Percentiles rank a stretch among this genome's conserved stretches.
These are phyloP conservation scores for Grallaria varia DNA, from an alignment of 2,113 vertebrate species.

Conservation along the genomic window DNA sequence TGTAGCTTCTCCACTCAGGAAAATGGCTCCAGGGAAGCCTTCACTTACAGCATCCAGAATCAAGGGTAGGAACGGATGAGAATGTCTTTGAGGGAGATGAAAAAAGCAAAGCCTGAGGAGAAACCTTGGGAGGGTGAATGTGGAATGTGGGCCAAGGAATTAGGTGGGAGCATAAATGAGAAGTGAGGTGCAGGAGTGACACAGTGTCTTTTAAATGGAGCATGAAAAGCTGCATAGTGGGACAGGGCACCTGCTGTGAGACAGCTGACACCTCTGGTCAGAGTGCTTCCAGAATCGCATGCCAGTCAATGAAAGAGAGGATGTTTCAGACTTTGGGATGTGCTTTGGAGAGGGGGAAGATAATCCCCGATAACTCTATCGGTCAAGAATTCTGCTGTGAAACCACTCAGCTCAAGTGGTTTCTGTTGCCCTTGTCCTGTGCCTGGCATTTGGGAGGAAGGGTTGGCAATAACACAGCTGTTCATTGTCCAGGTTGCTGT, in stretches of 20 bases:
- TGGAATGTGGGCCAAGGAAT: neutral
- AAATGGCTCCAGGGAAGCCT: constrained; percentile 11
- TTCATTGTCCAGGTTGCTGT: neutral
- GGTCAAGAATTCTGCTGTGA: neutral
- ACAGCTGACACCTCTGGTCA: neutral
- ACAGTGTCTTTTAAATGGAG: neutral
- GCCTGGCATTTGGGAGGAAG: neutral
- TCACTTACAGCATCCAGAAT: constrained; percentile 61
- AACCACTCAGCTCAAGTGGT: neutral
- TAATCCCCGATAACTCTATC: neutral
- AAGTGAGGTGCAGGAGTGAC: neutral
- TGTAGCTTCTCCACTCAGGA: constrained; percentile 56
- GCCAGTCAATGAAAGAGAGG: neutral
- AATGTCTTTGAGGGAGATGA: neutral
- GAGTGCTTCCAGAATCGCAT: neutral
- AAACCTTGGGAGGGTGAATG: neutral
- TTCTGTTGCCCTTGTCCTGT: neutral
- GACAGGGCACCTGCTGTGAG: neutral
- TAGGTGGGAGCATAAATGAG: neutral
- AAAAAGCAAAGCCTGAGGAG: neutral
- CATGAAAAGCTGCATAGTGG: neutral
- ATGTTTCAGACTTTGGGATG: neutral
- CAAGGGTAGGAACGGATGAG: constrained; percentile 66
- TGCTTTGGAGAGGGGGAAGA: neutral
- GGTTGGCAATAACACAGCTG: neutral